These are phyloP conservation scores for Mormyrus iriodes DNA, from an alignment of 2,113 vertebrate species.

Conservation along the genomic window DNA sequence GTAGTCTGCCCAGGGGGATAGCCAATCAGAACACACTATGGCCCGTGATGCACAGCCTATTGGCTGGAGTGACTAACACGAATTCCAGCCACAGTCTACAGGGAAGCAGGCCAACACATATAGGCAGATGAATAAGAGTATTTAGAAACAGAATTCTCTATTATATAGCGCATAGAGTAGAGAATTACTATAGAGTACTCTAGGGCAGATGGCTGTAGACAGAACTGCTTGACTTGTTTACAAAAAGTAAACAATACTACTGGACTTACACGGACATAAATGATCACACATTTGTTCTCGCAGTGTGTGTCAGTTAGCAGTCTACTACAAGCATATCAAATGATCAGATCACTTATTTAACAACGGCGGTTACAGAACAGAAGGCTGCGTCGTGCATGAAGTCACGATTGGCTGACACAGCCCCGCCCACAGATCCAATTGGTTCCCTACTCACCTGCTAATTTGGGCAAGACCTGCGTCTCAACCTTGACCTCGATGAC, in stretches of 20 bases:
- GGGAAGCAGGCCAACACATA: neutral
- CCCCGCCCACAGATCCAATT: neutral
- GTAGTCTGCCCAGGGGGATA: slow-evolving; percentile 60
- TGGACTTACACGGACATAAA: neutral
- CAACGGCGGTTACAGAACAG: neutral
- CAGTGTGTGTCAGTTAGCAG: neutral
- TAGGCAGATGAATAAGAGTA: neutral
- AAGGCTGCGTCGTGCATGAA: neutral
- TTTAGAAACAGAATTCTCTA: neutral
- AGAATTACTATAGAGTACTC: too few relatives aligned
- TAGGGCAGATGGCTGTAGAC: neutral
- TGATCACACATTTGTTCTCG: neutral
- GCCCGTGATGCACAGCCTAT: neutral
- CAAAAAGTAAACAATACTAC: neutral
- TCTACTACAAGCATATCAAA: neutral
- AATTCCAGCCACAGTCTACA: neutral
- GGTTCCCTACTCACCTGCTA: slow-evolving; percentile 59
- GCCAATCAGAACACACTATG: neutral
- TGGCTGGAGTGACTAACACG: neutral
- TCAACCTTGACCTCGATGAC: slow-evolving; percentile 87
- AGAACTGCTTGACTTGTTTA: neutral
- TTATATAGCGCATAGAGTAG: too few relatives aligned
- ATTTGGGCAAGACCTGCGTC: slow-evolving; percentile 55
- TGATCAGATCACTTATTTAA: neutral
- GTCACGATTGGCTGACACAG: neutral